Evolutionary conservation across 1,140 invertebrate species (phyloP).

Genomic region (Drosophila sulfurigaster): DNA sequence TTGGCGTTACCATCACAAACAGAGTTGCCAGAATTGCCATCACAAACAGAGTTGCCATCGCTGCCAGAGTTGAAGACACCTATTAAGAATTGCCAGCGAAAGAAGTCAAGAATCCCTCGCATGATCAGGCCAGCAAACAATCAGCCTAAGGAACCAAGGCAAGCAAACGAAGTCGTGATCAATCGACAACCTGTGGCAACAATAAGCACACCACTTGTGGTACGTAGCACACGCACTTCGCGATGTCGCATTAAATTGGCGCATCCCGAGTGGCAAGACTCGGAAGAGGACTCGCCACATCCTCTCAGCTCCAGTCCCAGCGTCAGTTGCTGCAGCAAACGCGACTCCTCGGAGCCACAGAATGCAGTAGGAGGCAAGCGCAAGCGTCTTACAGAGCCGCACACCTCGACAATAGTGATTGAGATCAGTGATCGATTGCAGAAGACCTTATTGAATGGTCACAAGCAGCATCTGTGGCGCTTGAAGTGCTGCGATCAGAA

Average conservation of each 20-base stretch:
- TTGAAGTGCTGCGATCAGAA: slow-evolving; percentile 49
- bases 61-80: not conserved
- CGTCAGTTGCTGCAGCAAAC: not conserved
- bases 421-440: not conserved
- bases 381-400: not conserved
- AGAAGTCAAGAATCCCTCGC: slow-evolving; percentile 18
- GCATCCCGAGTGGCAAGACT: slow-evolving; percentile 9
- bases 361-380: not conserved
- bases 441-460: too few relatives aligned
- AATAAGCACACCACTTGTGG: not conserved
- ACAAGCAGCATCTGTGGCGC: not conserved
- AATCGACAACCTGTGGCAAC: not conserved
- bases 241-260: slow-evolving; percentile 46
- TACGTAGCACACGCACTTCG: slow-evolving; percentile 37
- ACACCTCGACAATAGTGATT: not conserved
- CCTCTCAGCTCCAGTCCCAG: not conserved
- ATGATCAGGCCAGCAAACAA: not conserved
- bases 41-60: not conserved
- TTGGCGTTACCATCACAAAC: too few relatives aligned
- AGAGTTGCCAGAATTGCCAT: too few relatives aligned
- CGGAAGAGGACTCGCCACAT: too few relatives aligned
- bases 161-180: not conserved
- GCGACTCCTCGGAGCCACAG: not conserved
- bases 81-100: not conserved
- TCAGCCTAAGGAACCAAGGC: not conserved